phyloP scores from a whole-genome alignment of 2,113 vertebrate genomes.

The Xerus inauris region DNA sequence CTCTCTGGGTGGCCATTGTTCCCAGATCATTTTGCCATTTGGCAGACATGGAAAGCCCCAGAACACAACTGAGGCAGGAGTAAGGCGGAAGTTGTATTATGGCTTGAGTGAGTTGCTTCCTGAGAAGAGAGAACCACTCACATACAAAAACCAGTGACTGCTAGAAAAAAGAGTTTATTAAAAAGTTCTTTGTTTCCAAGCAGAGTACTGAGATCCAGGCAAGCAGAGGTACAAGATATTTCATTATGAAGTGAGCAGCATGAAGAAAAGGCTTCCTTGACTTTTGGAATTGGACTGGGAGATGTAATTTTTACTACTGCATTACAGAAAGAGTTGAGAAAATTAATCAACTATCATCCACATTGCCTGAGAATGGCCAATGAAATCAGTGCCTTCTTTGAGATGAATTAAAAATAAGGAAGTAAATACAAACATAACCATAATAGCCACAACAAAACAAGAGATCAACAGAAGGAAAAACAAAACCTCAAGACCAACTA shows the following conservation, averaged over 20 bases:
- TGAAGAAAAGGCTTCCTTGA: background rate
- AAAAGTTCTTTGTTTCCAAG: background rate
- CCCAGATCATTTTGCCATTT: background rate
- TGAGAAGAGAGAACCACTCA: background rate
- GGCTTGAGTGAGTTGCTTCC: background rate
- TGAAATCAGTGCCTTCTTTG: background rate
- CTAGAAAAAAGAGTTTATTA: background rate
- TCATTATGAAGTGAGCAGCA: background rate
- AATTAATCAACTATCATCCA: background rate
- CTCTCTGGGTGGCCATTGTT: background rate
- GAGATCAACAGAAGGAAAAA: no score
- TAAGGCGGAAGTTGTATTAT: background rate
- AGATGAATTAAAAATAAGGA: slow-evolving; percentile 9
- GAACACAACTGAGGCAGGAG: background rate
- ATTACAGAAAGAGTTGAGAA: background rate
- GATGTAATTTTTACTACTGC: background rate
- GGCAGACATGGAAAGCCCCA: background rate
- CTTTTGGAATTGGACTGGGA: background rate
- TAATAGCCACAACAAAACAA: background rate
- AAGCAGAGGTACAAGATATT: background rate
- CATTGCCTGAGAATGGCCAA: background rate
- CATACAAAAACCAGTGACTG: background rate
- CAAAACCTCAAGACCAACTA: no score
- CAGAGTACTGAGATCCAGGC: background rate
- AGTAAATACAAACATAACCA: background rate